Conservation (phyloP, 2,113 vertebrate species). For the Azemiops feae region DNA sequence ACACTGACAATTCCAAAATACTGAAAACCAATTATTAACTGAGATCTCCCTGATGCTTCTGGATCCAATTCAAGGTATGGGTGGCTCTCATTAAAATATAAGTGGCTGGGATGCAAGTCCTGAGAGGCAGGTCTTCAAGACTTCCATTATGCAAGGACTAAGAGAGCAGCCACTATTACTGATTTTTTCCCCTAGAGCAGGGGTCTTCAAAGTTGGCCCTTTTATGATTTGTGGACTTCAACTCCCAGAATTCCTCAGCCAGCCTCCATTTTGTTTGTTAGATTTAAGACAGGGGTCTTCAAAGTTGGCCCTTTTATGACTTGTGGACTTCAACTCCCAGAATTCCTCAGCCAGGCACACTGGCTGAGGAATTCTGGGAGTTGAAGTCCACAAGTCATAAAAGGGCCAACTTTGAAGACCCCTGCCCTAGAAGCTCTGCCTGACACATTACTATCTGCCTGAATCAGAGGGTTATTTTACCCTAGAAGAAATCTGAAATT, state of each 20-base stretch:
- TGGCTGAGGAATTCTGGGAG: too few relatives aligned
- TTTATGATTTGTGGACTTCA: too few relatives aligned
- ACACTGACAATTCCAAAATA: not conserved
- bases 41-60: not conserved
- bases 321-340: too few relatives aligned
- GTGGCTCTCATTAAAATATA: not conserved
- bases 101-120: not conserved
- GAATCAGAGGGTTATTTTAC: not conserved
- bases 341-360: too few relatives aligned
- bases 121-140: not conserved
- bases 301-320: too few relatives aligned
- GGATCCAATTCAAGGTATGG: not conserved
- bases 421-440: not conserved
- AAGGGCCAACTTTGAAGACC: too few relatives aligned
- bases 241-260: too few relatives aligned
- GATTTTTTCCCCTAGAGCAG: not conserved
- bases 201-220: too few relatives aligned
- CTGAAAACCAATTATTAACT: not conserved
- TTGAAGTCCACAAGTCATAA: too few relatives aligned
- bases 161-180: not conserved
- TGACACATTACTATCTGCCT: not conserved
- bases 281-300: too few relatives aligned
- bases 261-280: too few relatives aligned
- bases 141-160: not conserved
- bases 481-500: not conserved